Conservation (phyloP, 2,888 invertebrate genomes). For the Polydesmus complanatus region DNA sequence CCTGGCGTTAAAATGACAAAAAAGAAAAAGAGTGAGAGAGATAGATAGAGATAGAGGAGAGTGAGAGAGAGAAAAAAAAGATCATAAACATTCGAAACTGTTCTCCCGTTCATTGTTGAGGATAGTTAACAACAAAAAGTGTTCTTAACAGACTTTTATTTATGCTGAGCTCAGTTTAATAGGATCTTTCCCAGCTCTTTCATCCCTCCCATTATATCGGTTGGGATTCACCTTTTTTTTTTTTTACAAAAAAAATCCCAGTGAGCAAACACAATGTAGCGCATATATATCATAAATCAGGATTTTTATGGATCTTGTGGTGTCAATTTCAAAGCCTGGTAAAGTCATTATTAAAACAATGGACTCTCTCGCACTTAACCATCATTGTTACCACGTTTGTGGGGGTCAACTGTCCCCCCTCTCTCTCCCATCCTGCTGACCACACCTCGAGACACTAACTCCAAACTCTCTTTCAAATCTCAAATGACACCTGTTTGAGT, state of each 20-base stretch:
- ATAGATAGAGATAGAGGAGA: too few species aligned
- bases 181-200: background rate
- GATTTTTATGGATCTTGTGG: slow-evolving; percentile 7
- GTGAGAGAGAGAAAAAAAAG: too few species aligned
- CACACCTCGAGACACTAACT: slow-evolving; percentile 1
- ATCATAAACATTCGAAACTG: background rate
- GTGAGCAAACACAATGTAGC: background rate
- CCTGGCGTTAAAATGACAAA: background rate
- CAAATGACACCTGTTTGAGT: slow-evolving; percentile 4
- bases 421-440: background rate
- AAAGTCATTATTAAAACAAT: slow-evolving; percentile 10
- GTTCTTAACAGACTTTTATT: background rate
- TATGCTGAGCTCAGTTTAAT: background rate
- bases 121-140: too few species aligned
- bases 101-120: background rate
- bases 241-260: too few species aligned
- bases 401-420: background rate
- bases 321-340: slow-evolving; percentile 10
- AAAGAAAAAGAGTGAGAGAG: too few species aligned
- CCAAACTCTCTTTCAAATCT: too few species aligned
- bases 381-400: background rate
- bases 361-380: background rate
- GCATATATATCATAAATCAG: slow-evolving; percentile 2
- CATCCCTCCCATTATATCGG: background rate
- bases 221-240: background rate